A percentile compares a stretch with the other conserved stretches of the same genome.
Evolutionary conservation across 2,113 vertebrate genomes (phyloP).

Genomic region (Cyphomyrus discorhynchus): DNA sequence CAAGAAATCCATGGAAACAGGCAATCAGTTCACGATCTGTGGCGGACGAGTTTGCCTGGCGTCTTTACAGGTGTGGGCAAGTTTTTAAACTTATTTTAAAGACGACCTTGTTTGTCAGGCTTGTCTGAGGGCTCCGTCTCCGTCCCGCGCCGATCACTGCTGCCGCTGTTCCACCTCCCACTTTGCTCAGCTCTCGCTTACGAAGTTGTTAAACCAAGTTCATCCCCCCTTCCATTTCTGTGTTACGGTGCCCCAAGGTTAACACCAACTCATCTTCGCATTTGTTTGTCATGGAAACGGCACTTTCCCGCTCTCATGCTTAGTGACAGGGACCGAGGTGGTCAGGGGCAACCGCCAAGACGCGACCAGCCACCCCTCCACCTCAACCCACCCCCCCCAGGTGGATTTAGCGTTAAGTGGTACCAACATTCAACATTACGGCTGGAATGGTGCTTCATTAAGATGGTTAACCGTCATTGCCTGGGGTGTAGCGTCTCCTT

Average conservation of each 20-base stretch:
- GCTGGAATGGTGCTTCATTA: conserved; percentile 8
- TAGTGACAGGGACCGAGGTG: not conserved
- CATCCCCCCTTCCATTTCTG: not conserved
- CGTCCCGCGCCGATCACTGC: too few relatives aligned
- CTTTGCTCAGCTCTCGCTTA: not conserved
- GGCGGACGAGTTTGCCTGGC: not conserved
- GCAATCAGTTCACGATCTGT: not conserved
- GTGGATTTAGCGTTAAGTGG: not conserved
- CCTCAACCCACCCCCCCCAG: not conserved
- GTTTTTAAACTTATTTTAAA: not conserved
- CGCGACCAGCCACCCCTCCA: not conserved
- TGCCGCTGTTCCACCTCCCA: not conserved
- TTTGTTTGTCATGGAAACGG: conserved; percentile 27
- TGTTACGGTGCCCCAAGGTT: conserved; percentile 17
- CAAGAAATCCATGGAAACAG: not conserved
- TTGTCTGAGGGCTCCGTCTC: not conserved
- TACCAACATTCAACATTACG: not conserved
- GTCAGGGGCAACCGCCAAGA: not conserved
- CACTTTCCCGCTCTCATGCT: not conserved
- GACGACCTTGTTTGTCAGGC: not conserved
- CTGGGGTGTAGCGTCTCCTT: not conserved
- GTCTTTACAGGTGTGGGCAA: not conserved
- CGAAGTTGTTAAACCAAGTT: conserved; percentile 8
- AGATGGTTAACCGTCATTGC: not conserved
- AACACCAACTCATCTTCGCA: conserved; percentile 23